phyloP scores from a whole-genome alignment of 2,113 vertebrate species.

The Brienomyrus longianalis region DNA sequence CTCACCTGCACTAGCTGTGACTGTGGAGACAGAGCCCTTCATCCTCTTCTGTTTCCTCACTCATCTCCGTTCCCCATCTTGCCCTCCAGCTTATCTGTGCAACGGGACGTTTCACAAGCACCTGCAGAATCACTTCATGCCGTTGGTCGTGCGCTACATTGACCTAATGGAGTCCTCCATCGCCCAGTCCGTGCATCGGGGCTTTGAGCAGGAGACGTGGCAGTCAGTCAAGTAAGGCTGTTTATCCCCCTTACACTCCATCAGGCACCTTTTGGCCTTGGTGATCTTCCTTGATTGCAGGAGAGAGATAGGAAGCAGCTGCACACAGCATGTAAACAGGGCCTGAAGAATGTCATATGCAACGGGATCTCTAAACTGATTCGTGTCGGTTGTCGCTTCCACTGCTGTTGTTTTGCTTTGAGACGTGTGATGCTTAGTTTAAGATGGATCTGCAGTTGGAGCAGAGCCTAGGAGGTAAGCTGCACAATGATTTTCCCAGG shows the following conservation, averaged over 20 bases:
- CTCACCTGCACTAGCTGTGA: not conserved
- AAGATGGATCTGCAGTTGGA: not conserved
- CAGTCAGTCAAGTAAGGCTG: slow-evolving; percentile 89
- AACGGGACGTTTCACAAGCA: slow-evolving; percentile 93
- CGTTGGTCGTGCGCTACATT: slow-evolving; percentile 90
- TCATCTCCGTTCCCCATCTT: slow-evolving; percentile 9
- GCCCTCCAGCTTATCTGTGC: slow-evolving; percentile 76
- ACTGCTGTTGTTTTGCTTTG: not conserved
- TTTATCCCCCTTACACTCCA: slow-evolving; percentile 4
- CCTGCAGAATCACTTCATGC: slow-evolving; percentile 87
- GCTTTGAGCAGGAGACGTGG: slow-evolving; percentile 95
- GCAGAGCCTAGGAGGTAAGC: not conserved
- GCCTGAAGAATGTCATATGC: not conserved
- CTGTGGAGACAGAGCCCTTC: not conserved
- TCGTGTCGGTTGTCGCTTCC: not conserved
- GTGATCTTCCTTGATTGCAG: not conserved
- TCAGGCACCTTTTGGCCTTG: not conserved
- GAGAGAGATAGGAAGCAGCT: not conserved
- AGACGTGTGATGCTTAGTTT: not conserved
- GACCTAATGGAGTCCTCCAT: slow-evolving; percentile 98
- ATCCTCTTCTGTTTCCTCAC: not conserved
- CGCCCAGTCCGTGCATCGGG: slow-evolving; percentile 92
- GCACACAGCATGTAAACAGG: not conserved
- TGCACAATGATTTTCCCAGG: not conserved
- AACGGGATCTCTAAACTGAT: not conserved